Percentiles rank a stretch among this genome's conserved stretches.
phyloP scores from a whole-genome alignment of 2,113 vertebrate genomes.

The Otus sunia region DNA sequence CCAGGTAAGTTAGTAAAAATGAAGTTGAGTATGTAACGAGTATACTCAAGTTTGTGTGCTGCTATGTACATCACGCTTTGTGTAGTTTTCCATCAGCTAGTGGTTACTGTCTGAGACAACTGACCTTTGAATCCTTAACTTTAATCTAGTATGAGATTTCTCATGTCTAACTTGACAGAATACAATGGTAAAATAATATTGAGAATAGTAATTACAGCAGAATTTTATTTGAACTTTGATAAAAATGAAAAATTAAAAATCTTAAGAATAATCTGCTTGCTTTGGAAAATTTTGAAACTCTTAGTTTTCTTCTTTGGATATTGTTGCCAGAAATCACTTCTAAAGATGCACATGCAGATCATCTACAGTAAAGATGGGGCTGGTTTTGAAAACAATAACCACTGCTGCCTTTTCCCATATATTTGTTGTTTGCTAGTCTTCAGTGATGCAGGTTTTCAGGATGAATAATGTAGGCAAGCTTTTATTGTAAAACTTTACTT shows the following conservation, averaged over 20 bases:
- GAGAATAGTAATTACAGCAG: background rate
- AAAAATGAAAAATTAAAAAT: background rate
- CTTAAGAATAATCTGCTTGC: background rate
- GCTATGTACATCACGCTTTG: background rate
- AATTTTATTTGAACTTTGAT: background rate
- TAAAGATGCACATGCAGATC: background rate
- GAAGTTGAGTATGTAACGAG: background rate
- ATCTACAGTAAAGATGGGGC: background rate
- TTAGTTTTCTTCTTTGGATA: background rate
- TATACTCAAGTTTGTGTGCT: background rate
- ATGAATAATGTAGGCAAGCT: background rate
- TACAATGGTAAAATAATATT: no score
- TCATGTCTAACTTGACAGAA: background rate
- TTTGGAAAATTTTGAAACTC: background rate
- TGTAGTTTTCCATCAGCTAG: background rate
- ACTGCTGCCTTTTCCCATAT: background rate
- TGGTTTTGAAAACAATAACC: background rate
- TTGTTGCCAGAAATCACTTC: background rate
- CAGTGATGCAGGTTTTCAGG: background rate
- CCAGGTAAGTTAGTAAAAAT: constrained; percentile 80
- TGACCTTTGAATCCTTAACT: background rate
- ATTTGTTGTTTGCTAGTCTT: background rate
- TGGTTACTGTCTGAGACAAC: background rate
- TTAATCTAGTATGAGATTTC: background rate
- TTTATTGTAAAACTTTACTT: background rate